Conservation (phyloP, 2,888 invertebrate genomes). For the Itoplectis maculator region DNA sequence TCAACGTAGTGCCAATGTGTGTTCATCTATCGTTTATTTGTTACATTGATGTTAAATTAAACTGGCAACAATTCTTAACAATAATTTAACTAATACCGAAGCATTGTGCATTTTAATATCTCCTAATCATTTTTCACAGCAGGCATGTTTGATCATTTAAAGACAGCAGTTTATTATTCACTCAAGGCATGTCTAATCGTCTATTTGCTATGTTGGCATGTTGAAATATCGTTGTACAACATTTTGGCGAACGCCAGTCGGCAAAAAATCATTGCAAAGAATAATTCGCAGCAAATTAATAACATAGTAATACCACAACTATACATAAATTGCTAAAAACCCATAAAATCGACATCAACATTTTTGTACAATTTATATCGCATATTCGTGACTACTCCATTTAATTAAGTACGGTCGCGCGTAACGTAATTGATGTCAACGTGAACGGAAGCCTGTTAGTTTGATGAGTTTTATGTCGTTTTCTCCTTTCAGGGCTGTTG, state of each 20-base stretch:
- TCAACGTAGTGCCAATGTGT: conserved; percentile 2
- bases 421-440: conserved; percentile 18
- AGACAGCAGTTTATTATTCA: conserved; percentile 25
- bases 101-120: conserved; percentile 11
- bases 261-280: background rate
- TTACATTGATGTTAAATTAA: conserved; percentile 11
- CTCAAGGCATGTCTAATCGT: conserved; percentile 57
- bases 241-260: conserved; percentile 16
- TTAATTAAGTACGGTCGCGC: background rate
- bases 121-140: conserved; percentile 12
- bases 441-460: conserved; percentile 16
- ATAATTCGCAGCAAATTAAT: conserved; percentile 9
- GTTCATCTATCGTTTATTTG: background rate
- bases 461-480: conserved; percentile 70
- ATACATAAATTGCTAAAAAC: background rate
- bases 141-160: conserved; percentile 57
- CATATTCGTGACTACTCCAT: conserved; percentile 14
- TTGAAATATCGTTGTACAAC: conserved; percentile 44
- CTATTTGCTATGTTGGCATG: conserved; percentile 61
- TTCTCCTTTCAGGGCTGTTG: conserved; percentile 89
- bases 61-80: background rate
- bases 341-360: background rate
- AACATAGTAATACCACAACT: background rate
- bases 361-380: background rate
- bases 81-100: conserved; percentile 19